These are phyloP conservation scores for Labeo rohita DNA, from an alignment of 2,113 vertebrate species.

Conservation along the genomic window DNA sequence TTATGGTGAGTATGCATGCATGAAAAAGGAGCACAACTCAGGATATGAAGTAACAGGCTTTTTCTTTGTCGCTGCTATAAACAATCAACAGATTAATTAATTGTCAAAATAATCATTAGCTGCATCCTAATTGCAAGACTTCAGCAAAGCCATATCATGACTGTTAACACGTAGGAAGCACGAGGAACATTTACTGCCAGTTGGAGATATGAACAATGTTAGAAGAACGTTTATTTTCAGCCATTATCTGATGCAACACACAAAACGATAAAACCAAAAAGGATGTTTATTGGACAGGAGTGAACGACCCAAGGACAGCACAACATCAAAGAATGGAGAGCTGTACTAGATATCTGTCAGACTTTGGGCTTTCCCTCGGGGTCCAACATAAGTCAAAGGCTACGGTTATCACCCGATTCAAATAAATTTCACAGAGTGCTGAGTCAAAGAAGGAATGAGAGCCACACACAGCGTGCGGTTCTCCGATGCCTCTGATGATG, in stretches of 20 bases:
- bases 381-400: constrained; percentile 45
- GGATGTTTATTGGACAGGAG: constrained; percentile 13
- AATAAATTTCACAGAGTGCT: constrained; percentile 62
- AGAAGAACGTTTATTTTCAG: constrained; percentile 56
- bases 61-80: background rate
- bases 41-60: background rate
- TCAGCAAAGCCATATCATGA: background rate
- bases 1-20: no score
- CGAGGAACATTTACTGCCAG: constrained; percentile 49
- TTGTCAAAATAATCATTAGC: background rate
- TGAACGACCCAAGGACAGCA: background rate
- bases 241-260: constrained; percentile 46
- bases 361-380: constrained; percentile 51
- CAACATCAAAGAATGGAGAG: background rate
- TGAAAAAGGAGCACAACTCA: background rate
- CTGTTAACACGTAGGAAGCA: constrained; percentile 35
- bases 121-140: background rate
- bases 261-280: constrained; percentile 20
- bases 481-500: constrained; percentile 63
- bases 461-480: constrained; percentile 69
- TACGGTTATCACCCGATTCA: constrained; percentile 63
- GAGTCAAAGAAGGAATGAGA: constrained; percentile 59
- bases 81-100: background rate
- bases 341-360: constrained; percentile 33
- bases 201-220: constrained; percentile 50